Base-by-base conservation (phyloP, 2,797 vertebrate species). In the Sebastes trivittatus region DNA sequence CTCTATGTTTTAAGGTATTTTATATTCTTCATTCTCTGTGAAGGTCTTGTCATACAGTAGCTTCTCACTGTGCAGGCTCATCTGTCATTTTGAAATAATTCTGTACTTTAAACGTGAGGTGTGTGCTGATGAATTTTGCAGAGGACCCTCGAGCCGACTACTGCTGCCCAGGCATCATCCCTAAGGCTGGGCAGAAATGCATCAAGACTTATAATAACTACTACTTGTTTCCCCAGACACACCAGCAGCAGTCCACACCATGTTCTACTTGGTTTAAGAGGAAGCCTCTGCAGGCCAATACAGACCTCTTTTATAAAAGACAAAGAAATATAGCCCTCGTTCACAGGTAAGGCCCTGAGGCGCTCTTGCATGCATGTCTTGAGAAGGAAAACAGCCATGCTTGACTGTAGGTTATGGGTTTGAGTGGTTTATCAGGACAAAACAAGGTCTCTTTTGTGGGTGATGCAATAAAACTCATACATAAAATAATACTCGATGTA, bases 161-260 rank as follows among this genome's bases (percentile, higher is more conserved):
- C 79, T 78, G 72, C 79, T 78, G 72, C 62, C 75, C 71, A 32
- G 65, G 72, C 64, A 80, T 61, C 75, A 75, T 90, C 83, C 86
- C 88, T n/a, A 30, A 82, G 78, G 80, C 80, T 34, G 46, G 29
- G 71, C 80, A 90, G 73, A 88, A 90, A 89, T 87, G 82, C 84
- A 87, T 86, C 86, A 86, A 67, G 74, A 89, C 77, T 87, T 88
- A 80, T 81, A 90, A 91, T 90, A 93, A 92, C 85, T 87, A 84
- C 52, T 70, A 29, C 78, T 83, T 69, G 75, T 90, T 91, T 80
- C 74, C 72, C 58, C 59, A 71, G 79, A 89, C 77, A 81, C 75
- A 68, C 81, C 83, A 66, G 73, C 85, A 89, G 78, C 75, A 34
- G 65, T 73, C 55, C 60, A 71, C 75, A 63, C 30, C 36, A 58